Base-by-base conservation (phyloP, 2,888 invertebrate species). In the Protophormia terraenovae region DNA sequence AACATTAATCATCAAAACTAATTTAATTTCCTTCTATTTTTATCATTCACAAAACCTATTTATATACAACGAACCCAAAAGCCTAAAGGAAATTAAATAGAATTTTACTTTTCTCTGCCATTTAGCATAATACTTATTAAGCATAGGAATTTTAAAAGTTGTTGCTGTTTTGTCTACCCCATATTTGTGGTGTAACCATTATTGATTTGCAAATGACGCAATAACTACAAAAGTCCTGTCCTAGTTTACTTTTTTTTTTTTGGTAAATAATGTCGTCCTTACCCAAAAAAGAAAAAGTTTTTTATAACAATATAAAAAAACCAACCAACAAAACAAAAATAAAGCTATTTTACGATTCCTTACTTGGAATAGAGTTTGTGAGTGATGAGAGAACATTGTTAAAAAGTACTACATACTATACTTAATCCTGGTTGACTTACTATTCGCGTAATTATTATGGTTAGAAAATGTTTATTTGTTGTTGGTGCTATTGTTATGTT, bases 131-230 rank as follows among this genome's bases (percentile, higher is more conserved):
- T 38, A 29, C n/a, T n/a, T n/a, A n/a, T n/a, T 3, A 24, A 75
- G 35, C 27, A 60, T 50, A 64, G 16, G 41, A 60, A 64, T 76
- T 53, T 53, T 50, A 3, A 16, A 47, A 19, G 38, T 41, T 55
- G 24, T 55, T 53, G 53, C 24, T 41, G 27, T 4, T 58, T 29
- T n/a, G n/a, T 50, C 8, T 78, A 47, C 27, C 19, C 62, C 24
- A 47, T 38, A 58, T 62, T 73, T 62, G n/a, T n/a, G 14, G 19
- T 55, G 53, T 32, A 64, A 53, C n/a, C 50, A 69, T 47, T 80
- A 76, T 76, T 66, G 84, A 80, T 84, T 84, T 60, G 29, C 14
- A 66, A 67, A 80, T 84, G 84, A 84, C 84, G 84, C 60, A 84
- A 84, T 84, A 80, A 69, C 67, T 67, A 66, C 38, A 29, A 64